Conservation (phyloP, 2,113 vertebrate species). For the Antennarius striatus region DNA sequence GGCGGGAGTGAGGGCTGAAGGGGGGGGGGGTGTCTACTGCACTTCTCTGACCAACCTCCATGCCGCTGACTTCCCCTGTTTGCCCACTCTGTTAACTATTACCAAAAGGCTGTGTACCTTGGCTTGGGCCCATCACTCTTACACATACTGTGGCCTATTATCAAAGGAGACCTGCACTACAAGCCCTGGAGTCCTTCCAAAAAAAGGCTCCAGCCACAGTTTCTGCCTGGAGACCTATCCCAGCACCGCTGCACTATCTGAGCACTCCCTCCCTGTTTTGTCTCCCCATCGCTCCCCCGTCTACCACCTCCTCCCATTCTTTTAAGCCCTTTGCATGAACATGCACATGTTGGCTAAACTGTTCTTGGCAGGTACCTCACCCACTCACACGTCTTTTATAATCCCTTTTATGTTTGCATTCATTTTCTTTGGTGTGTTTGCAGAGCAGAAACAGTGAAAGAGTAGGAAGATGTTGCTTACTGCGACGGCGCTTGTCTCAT, state of each 20-base stretch:
- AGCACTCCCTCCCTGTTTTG: slow-evolving; percentile 42
- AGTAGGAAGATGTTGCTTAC: background rate
- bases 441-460: slow-evolving; percentile 14
- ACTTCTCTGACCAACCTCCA: slow-evolving; percentile 78
- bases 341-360: slow-evolving; percentile 48
- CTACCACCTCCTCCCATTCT: background rate
- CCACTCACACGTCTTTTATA: slow-evolving; percentile 35
- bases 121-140: slow-evolving; percentile 79
- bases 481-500: background rate
- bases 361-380: slow-evolving; percentile 42
- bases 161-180: slow-evolving; percentile 80
- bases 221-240: slow-evolving; percentile 49
- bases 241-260: slow-evolving; percentile 39
- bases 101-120: slow-evolving; percentile 80
- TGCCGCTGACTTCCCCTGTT: slow-evolving; percentile 76
- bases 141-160: slow-evolving; percentile 80
- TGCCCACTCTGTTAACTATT: slow-evolving; percentile 84
- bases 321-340: slow-evolving; percentile 41
- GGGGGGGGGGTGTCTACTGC: slow-evolving; percentile 42
- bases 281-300: slow-evolving; percentile 10
- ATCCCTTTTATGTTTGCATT: slow-evolving; percentile 35
- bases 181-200: slow-evolving; percentile 78
- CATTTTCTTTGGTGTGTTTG: slow-evolving; percentile 34
- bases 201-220: slow-evolving; percentile 56
- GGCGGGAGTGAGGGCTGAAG: slow-evolving; percentile 15